Conservation (phyloP, 2,888 invertebrate genomes). For the Lithophane leautieri region DNA sequence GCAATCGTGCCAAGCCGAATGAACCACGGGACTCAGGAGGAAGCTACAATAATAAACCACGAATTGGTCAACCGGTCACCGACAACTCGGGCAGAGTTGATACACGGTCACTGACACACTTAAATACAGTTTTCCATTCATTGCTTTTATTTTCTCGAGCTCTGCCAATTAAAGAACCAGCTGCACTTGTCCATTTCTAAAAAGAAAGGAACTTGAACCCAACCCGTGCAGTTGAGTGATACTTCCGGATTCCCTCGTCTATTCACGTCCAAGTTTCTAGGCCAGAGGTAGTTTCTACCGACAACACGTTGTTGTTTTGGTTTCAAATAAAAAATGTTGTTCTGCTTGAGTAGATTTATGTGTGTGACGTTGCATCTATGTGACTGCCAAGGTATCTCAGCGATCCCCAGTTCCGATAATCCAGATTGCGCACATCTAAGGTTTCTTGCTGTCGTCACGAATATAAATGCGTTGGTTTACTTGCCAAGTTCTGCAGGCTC, state of each 20-base stretch:
- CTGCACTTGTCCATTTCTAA: conserved; percentile 31
- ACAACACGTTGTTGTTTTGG: conserved; percentile 25
- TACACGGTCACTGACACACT: conserved; percentile 50
- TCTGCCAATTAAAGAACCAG: conserved; percentile 31
- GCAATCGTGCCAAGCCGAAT: not conserved
- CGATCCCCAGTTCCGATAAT: conserved; percentile 46
- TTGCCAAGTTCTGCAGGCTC: conserved; percentile 9
- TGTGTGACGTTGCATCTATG: conserved; percentile 31
- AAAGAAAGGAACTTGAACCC: conserved; percentile 41
- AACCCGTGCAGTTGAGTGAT: conserved; percentile 13
- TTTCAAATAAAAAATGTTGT: conserved; percentile 33
- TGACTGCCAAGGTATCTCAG: conserved; percentile 37
- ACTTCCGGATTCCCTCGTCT: conserved; percentile 32
- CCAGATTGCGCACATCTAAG: conserved; percentile 40
- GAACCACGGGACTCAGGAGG: not conserved
- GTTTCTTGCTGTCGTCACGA: conserved; percentile 30
- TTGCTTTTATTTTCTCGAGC: conserved; percentile 41
- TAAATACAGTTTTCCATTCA: conserved; percentile 38
- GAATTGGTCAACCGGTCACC: conserved; percentile 22
- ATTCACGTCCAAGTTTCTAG: conserved; percentile 41
- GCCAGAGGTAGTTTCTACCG: conserved; percentile 29
- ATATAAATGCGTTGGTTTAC: conserved; percentile 8
- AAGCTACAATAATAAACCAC: conserved; percentile 18
- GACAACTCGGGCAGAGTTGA: conserved; percentile 32
- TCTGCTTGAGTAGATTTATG: conserved; percentile 21